Base-by-base conservation (phyloP, 1,140 invertebrate genomes). In the Trachymyrmex cornetzi region DNA sequence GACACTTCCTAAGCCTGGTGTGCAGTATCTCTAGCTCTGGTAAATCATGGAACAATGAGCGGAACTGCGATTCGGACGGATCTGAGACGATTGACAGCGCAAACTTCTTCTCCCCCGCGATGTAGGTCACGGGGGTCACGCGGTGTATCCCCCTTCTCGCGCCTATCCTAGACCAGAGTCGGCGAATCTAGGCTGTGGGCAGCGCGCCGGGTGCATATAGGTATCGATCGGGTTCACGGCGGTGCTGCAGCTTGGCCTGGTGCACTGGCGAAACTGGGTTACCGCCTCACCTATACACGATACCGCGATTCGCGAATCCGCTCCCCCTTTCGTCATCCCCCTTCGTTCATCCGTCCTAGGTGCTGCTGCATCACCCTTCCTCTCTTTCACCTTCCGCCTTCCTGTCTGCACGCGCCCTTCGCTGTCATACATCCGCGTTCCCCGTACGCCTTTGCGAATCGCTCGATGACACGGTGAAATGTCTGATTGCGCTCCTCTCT, bases 191-290 rank as follows among this genome's bases (percentile, higher is more conserved):
- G 91, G 91, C 86, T 92, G 87, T 90, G 88, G 82, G 86, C 79
- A 86, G 86, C 75, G 77, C 74, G 77, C 74, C 59, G 85, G 84
- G 75, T 69, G 64, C 88, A 77, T 59, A 85, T 85, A 79, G 72
- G 82, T 92, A 91, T 91, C 91, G 91, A 91, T 93, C 91, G 88
- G 88, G 88, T 66, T 67, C 89, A 87, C 88, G 87, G 61, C 66
- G 82, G 75, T 80, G 85, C 92, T 91, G 92, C 92, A 91, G 90
- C 85, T 82, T 92, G 91, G 91, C 91, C 92, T 92, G 92, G 90
- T 92, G 92, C 92, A 93, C 87, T 89, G 91, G 85, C 80, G 81
- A 94, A 94, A 94, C 93, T 94, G 88, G 94, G 93, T 94, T 94
- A 94, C 90, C 88, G 92, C 91, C 93, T 88, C 90, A 93, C 87